phyloP scores from a whole-genome alignment of 2,888 invertebrate species.

The Aethes cnicana region DNA sequence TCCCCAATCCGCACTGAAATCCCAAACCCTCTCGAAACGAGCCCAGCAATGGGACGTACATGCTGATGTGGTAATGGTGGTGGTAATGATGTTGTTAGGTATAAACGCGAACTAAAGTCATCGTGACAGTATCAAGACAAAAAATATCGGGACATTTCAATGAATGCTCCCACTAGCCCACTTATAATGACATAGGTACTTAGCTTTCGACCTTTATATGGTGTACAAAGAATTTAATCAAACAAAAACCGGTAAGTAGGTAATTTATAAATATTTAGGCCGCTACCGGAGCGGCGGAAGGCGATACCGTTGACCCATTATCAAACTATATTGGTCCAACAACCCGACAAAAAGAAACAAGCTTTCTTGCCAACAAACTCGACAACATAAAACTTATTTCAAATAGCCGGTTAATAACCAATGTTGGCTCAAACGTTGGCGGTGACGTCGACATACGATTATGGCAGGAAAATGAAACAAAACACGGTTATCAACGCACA shows the following conservation, averaged over 20 bases:
- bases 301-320: slow-evolving; percentile 41
- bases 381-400: slow-evolving; percentile 19
- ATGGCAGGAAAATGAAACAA: slow-evolving; percentile 66
- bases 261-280: slow-evolving; percentile 32
- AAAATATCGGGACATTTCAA: too few species aligned
- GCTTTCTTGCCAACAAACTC: slow-evolving; percentile 11
- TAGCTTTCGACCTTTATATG: neutral
- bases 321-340: slow-evolving; percentile 38
- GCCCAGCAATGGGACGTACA: too few species aligned
- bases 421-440: slow-evolving; percentile 45
- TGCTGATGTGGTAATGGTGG: too few species aligned
- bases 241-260: slow-evolving; percentile 22
- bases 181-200: neutral
- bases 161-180: too few species aligned
- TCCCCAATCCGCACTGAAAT: too few species aligned
- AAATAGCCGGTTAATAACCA: slow-evolving; percentile 36
- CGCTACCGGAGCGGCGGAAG: slow-evolving; percentile 42
- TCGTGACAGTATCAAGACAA: too few species aligned
- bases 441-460: slow-evolving; percentile 51
- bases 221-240: slow-evolving; percentile 12
- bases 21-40: too few species aligned
- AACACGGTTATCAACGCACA: slow-evolving; percentile 67
- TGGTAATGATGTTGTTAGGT: too few species aligned
- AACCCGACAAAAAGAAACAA: slow-evolving; percentile 38
- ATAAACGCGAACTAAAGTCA: too few species aligned